phyloP scores from a whole-genome alignment of 2,888 invertebrate species.

The Ommatoiulus sabulosus region DNA sequence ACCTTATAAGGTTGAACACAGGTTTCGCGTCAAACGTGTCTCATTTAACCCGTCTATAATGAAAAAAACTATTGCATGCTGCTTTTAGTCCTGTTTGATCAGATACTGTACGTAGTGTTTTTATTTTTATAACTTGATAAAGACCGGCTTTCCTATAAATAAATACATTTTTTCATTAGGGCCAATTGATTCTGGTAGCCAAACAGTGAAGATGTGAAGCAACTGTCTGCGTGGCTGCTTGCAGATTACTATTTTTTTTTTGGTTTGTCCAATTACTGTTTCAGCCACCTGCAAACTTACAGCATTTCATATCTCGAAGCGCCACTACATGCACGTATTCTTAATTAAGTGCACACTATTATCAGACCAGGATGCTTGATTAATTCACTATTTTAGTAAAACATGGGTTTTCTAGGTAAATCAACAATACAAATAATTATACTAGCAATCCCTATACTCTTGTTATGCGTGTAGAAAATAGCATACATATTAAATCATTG shows the following conservation, averaged over 20 bases:
- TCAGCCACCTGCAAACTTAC: background rate
- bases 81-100: background rate
- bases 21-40: background rate
- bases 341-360: too few species aligned
- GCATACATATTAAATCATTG: too few species aligned
- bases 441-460: too few species aligned
- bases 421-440: too few species aligned
- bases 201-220: background rate
- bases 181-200: background rate
- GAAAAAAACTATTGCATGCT: background rate
- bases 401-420: too few species aligned
- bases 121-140: background rate
- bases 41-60: background rate
- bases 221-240: too few species aligned
- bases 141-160: background rate
- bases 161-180: background rate
- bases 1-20: background rate
- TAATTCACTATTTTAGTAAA: too few species aligned
- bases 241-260: too few species aligned
- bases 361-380: too few species aligned
- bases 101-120: background rate
- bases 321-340: too few species aligned
- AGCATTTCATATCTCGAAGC: too few species aligned
- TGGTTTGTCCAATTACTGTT: background rate
- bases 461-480: too few species aligned